Evolutionary conservation across 2,113 vertebrate genomes (phyloP).

Genomic region (Scalopus aquaticus): DNA sequence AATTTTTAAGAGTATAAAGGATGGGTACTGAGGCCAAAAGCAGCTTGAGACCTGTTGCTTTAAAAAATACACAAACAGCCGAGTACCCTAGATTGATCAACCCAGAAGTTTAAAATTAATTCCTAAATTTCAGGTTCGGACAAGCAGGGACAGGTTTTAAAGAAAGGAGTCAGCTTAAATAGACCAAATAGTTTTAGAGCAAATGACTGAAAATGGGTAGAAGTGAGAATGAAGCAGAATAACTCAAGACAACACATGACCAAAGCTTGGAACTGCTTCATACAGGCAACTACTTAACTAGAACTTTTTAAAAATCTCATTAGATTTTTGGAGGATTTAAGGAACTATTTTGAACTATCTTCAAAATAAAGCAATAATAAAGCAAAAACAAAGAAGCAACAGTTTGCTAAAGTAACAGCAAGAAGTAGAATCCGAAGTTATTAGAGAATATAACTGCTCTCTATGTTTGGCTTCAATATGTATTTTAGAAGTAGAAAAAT

Average conservation of each 20-base stretch:
- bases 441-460: constrained; percentile 1
- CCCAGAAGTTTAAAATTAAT: constrained; percentile 40
- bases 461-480: constrained; percentile 20
- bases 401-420: constrained; percentile 48
- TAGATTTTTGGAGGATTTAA: neutral
- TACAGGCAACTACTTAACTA: constrained; percentile 20
- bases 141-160: constrained; percentile 52
- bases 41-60: neutral
- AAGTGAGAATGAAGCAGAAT: constrained; percentile 58
- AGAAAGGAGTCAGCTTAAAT: constrained; percentile 46
- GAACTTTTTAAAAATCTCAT: neutral
- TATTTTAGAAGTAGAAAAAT: constrained; percentile 50
- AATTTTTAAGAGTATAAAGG: constrained; percentile 19
- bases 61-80: constrained; percentile 47
- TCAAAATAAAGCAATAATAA: constrained; percentile 50
- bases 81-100: neutral
- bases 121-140: constrained; percentile 44
- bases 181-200: constrained; percentile 66
- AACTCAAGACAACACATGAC: constrained; percentile 47
- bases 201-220: constrained; percentile 63
- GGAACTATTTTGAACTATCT: constrained; percentile 2
- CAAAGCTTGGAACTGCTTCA: constrained; percentile 51
- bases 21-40: neutral
- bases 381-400: constrained; percentile 37
- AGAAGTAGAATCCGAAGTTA: constrained; percentile 46